phyloP scores from a whole-genome alignment of 2,113 vertebrate genomes.

The Plecotus auritus region DNA sequence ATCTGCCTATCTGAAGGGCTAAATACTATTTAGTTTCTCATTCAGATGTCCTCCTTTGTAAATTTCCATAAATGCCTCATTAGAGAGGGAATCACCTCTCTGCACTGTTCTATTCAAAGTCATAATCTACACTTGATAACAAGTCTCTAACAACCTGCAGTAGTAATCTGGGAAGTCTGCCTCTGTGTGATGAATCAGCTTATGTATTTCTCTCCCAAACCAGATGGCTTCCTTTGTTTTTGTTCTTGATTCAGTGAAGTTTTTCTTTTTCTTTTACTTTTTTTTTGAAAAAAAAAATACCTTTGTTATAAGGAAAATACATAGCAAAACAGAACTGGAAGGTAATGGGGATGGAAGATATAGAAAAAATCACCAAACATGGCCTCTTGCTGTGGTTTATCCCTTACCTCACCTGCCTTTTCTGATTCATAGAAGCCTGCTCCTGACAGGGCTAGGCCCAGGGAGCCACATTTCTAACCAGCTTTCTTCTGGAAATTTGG shows the following conservation, averaged over 20 bases:
- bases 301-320: slow-evolving; percentile 63
- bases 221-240: background rate
- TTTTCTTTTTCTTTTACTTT: background rate
- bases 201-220: background rate
- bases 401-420: background rate
- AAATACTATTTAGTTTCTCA: background rate
- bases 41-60: background rate
- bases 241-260: background rate
- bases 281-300: background rate
- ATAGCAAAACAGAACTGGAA: slow-evolving; percentile 42
- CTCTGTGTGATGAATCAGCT: background rate
- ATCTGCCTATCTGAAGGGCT: background rate
- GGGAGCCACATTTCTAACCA: background rate
- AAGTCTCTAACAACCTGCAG: background rate
- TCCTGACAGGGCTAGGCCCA: background rate
- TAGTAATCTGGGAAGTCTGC: background rate
- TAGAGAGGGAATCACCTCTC: background rate
- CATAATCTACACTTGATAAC: background rate
- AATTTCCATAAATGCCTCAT: background rate
- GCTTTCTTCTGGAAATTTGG: background rate
- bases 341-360: background rate
- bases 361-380: slow-evolving; percentile 20
- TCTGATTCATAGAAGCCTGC: slow-evolving; percentile 32
- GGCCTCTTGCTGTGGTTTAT: background rate
- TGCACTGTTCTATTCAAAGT: background rate